Base-by-base conservation (phyloP, 2,888 invertebrate genomes). In the Drymonia ruficornis region DNA sequence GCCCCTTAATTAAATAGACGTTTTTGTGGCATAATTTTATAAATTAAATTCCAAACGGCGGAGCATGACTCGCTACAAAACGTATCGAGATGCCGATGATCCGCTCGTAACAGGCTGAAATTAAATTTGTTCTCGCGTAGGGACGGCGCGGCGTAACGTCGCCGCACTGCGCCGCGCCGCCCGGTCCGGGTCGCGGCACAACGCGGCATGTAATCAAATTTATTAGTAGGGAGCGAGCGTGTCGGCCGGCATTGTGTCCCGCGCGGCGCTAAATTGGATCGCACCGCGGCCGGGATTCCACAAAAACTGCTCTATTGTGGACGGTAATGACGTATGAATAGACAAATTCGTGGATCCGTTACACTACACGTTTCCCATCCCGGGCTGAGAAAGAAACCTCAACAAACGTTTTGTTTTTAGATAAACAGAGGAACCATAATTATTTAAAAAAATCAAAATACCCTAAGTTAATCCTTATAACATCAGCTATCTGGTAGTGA, bases 21-120 rank as follows among this genome's bases (percentile, higher is more conserved):
- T 74, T 77, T 78, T 78, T 81, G 63, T 73, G 58, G 50, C 60
- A 73, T 70, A 74, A 76, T 74, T 72, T 67, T 66, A 75, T 78
- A 78, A 79, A 81, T 78, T 71, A 71, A 74, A 80, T 72, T 67
- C 61, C 67, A 56, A 71, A 74, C 61, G 60, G 72, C 50, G 57
- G 56, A 58, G 57, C 74, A 74, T 80, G 80, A 80, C 76, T 77
- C 67, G 70, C 53, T 55, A 63, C 40, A 63, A 70, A 61, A 50
- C 57, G 62, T 48, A 58, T 53, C 59, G 58, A 31, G 34, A 12
- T 52, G 63, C 48, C 63, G 70, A 57, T 63, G 67, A 65, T 66
- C 59, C 66, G 67, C 70, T 74, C 70, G 71, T 72, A 73, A 72
- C 72, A 67, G 70, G 56, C 66, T 55, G 52, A 63, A 63, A 70